Evolutionary conservation across 53 echinoderm and acorn worm species (phyloP), one percentile per base, ranked within the genome.

Genomic region (Mesocentrotus franciscanus): DNA sequence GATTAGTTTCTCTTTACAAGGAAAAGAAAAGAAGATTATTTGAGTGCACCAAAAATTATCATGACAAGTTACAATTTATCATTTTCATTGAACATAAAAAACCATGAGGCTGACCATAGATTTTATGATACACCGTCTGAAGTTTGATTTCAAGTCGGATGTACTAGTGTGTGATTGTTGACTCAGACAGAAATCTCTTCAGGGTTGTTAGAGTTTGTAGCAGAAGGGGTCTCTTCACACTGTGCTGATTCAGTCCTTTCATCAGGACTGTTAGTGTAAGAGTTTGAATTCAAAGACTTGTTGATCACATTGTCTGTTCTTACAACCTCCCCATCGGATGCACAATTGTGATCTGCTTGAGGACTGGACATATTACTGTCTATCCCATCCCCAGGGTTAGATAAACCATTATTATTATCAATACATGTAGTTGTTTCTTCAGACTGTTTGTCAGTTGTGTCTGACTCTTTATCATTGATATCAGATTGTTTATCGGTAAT

Each of bases 371-470:
- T 58, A 89, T 70, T 90, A 84, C 95, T 95, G n/a, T 87, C 62
- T 56, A 33, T 10, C 18, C 61, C 93, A 58, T 93, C 89, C 81
- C 61, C 76, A 0, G 91, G 60, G 89, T 74, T 76, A 5, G 75
- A 92, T 55, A 95, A 55, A 68, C 95, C 95, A 87, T 94, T 94
- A 85, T 94, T 85, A 85, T 94, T 94, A 68, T 94, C 95, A 49
- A 49, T 55, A n/a, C n/a, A n/a, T n/a, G n/a, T n/a, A 61, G 95
- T 56, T 3, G 87, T 87, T 20, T 68, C 85, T 24, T 85, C 95
- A 64, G 95, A 85, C 72, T 64, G 95, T 27, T 16, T 57, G 16
- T 76, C 78, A 9, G 75, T 76, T 49, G 49, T 15, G 39, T 93
- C 93, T 8, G 93, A 93, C 93, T 24, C 89, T 18, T 95, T 90